These are phyloP conservation scores for Caerostris extrusa DNA, from an alignment of 1,140 invertebrate genomes.

Conservation along the genomic window DNA sequence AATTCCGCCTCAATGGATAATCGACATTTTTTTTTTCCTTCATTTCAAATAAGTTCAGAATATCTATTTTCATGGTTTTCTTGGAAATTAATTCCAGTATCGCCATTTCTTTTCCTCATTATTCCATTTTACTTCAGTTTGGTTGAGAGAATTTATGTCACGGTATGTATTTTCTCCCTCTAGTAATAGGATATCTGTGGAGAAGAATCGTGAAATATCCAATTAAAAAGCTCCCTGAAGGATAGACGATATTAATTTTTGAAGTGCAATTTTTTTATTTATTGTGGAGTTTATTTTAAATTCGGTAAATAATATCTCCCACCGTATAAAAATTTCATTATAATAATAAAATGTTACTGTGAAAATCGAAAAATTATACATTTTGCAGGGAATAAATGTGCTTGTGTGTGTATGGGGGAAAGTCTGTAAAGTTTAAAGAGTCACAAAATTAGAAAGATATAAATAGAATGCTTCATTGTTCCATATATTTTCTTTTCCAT, in stretches of 20 bases:
- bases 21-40: neutral
- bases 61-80: slow-evolving; percentile 10
- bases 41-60: neutral
- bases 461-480: too few relatives aligned
- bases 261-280: too few relatives aligned
- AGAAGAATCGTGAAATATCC: neutral
- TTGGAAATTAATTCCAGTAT: neutral
- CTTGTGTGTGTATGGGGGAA: too few relatives aligned
- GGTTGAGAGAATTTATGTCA: neutral
- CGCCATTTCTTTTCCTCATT: neutral
- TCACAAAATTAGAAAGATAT: too few relatives aligned
- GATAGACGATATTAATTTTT: neutral
- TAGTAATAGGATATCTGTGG: neutral
- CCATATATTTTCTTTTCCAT: too few relatives aligned
- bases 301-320: too few relatives aligned
- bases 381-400: too few relatives aligned
- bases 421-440: too few relatives aligned
- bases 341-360: too few relatives aligned
- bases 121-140: neutral
- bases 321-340: too few relatives aligned
- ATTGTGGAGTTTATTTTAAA: too few relatives aligned
- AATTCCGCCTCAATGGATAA: neutral
- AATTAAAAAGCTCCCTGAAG: neutral
- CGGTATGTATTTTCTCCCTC: slow-evolving; percentile 6
- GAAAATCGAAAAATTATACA: too few relatives aligned